These are phyloP conservation scores for Pollenia angustigena DNA, from an alignment of 2,888 invertebrate genomes.

Conservation along the genomic window DNA sequence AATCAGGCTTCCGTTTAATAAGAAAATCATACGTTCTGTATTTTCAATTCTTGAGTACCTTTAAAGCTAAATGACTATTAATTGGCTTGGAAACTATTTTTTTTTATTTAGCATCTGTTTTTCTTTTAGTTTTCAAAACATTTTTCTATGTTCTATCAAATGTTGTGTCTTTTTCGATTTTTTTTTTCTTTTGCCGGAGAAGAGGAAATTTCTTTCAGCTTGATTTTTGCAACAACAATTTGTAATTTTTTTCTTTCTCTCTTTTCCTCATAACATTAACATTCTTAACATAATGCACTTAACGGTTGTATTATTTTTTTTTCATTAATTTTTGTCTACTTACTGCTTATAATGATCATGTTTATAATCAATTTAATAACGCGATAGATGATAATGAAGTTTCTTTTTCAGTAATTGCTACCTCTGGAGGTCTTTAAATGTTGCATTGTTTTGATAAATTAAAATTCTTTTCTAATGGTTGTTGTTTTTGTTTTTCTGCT, in stretches of 20 bases:
- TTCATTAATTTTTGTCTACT: slow-evolving; percentile 37
- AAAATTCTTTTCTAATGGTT: slow-evolving; percentile 57
- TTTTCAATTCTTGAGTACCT: slow-evolving; percentile 35
- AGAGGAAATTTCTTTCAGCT: slow-evolving; percentile 25
- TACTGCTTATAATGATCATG: slow-evolving; percentile 37
- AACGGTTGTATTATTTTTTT: slow-evolving; percentile 55
- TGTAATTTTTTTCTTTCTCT: background rate
- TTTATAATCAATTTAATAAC: slow-evolving; percentile 14
- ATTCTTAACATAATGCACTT: slow-evolving; percentile 62
- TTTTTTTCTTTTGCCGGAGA: background rate
- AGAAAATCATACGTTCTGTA: slow-evolving; percentile 59
- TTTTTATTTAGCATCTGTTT: background rate
- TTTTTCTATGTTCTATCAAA: background rate
- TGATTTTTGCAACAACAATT: slow-evolving; percentile 3
- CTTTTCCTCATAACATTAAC: slow-evolving; percentile 61
- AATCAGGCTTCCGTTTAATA: slow-evolving; percentile 65
- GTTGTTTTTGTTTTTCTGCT: background rate
- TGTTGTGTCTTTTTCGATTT: too few species aligned
- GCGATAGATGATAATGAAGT: slow-evolving; percentile 46
- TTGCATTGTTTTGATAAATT: slow-evolving; percentile 69
- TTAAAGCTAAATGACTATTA: slow-evolving; percentile 41
- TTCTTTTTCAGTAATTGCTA: slow-evolving; percentile 31
- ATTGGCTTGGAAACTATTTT: slow-evolving; percentile 34
- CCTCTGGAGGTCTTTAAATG: slow-evolving; percentile 51
- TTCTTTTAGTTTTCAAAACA: background rate